Evolutionary conservation across 2,888 invertebrate genomes (phyloP).

Genomic region (Choristoneura rosaceana): DNA sequence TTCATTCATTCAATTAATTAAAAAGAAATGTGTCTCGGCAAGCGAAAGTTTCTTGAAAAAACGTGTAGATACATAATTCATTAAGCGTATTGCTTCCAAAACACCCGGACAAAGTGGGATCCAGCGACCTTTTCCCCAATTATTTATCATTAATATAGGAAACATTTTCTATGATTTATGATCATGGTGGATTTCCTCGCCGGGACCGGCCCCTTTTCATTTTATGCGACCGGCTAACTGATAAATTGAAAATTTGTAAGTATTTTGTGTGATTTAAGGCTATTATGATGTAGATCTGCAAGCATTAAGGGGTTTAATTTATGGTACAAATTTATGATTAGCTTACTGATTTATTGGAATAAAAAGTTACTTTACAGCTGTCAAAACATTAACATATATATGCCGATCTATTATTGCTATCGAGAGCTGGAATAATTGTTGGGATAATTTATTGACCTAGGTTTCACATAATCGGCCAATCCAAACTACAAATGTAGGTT

Average conservation of each 20-base stretch:
- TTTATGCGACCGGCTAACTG: neutral
- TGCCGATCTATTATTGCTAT: too few species aligned
- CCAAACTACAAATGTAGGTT: too few species aligned
- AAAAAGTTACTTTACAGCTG: neutral
- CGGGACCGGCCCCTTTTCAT: neutral
- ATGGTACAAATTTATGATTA: neutral
- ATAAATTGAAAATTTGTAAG: constrained; percentile 16
- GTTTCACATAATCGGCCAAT: too few species aligned
- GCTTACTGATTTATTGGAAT: neutral
- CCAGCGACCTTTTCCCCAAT: constrained; percentile 15
- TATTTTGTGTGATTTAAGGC: constrained; percentile 3
- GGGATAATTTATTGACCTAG: too few species aligned
- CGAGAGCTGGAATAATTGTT: too few species aligned
- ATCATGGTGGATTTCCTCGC: neutral
- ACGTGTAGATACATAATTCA: neutral
- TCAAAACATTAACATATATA: neutral
- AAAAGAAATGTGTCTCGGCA: too few species aligned
- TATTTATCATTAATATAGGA: constrained; percentile 25
- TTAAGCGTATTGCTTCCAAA: neutral
- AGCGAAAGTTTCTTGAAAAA: neutral
- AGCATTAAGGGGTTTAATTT: neutral
- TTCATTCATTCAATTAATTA: too few species aligned
- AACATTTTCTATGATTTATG: constrained; percentile 26
- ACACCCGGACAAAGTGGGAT: constrained; percentile 2
- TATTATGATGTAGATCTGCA: constrained; percentile 1